Conservation (phyloP, 2,797 vertebrate species). For the Microctenopoma stevenorrisi region DNA sequence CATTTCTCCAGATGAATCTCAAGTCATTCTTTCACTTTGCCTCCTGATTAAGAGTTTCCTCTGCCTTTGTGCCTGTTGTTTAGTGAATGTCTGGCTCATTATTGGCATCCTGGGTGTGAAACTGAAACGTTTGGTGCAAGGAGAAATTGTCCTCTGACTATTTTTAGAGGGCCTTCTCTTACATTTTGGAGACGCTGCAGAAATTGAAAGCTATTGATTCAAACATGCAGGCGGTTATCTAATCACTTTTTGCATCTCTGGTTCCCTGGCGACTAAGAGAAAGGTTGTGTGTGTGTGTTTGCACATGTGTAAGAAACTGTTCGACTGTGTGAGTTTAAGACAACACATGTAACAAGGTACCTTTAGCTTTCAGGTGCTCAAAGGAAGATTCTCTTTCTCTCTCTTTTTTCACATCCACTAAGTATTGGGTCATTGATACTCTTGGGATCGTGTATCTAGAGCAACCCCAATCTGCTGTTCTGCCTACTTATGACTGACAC, state of each 20-base stretch:
- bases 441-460: slow-evolving; percentile 74
- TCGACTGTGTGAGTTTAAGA: neutral
- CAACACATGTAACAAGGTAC: slow-evolving; percentile 27
- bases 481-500: slow-evolving; percentile 56
- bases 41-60: neutral
- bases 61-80: neutral
- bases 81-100: slow-evolving; percentile 5
- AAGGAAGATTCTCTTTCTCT: slow-evolving; percentile 36
- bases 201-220: slow-evolving; percentile 41
- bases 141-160: slow-evolving; percentile 35
- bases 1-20: slow-evolving; percentile 5
- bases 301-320: neutral
- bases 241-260: slow-evolving; percentile 29
- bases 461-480: slow-evolving; percentile 74
- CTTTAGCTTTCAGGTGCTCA: slow-evolving; percentile 39
- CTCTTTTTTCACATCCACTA: slow-evolving; percentile 37
- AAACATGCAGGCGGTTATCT: slow-evolving; percentile 9
- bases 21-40: neutral
- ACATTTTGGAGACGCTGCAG: slow-evolving; percentile 24
- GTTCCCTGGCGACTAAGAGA: slow-evolving; percentile 14
- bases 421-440: slow-evolving; percentile 65
- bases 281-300: neutral
- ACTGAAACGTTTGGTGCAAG: slow-evolving; percentile 19
- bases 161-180: slow-evolving; percentile 46
- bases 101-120: slow-evolving; percentile 19